Evolutionary conservation across 2,888 invertebrate genomes (phyloP).

Genomic region (Deilephila porcellus): DNA sequence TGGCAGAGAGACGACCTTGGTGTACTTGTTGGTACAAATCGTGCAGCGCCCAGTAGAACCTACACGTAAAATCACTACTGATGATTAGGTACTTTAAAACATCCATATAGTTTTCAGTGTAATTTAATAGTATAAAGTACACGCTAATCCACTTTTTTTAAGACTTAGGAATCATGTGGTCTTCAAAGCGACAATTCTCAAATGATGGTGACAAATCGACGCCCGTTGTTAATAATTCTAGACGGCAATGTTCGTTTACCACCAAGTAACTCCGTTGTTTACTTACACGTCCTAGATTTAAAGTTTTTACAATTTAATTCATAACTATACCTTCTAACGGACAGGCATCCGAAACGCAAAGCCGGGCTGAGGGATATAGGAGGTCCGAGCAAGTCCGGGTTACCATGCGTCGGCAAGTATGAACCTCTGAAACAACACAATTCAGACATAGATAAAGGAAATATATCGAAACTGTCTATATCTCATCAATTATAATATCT

Average conservation of each 20-base stretch:
- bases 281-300: too few species aligned
- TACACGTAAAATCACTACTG: slow-evolving; percentile 46
- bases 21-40: slow-evolving; percentile 86
- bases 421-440: slow-evolving; percentile 73
- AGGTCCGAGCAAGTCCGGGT: slow-evolving; percentile 87
- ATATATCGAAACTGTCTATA: too few species aligned
- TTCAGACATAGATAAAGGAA: too few species aligned
- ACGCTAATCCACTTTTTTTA: too few species aligned
- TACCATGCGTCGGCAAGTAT: slow-evolving; percentile 88
- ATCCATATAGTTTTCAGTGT: neutral
- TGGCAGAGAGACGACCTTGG: slow-evolving; percentile 66
- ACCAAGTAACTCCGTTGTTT: too few species aligned
- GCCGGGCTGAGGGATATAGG: slow-evolving; percentile 89
- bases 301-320: neutral
- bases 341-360: slow-evolving; percentile 89
- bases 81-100: neutral
- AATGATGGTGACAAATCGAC: too few species aligned
- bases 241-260: too few species aligned
- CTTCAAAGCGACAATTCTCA: too few species aligned
- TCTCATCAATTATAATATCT: too few species aligned
- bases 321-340: slow-evolving; percentile 83
- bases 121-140: too few species aligned
- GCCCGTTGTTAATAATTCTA: too few species aligned
- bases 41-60: slow-evolving; percentile 89
- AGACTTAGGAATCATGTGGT: too few species aligned